Conservation (phyloP, 2,113 vertebrate species). For the Zeus faber region DNA sequence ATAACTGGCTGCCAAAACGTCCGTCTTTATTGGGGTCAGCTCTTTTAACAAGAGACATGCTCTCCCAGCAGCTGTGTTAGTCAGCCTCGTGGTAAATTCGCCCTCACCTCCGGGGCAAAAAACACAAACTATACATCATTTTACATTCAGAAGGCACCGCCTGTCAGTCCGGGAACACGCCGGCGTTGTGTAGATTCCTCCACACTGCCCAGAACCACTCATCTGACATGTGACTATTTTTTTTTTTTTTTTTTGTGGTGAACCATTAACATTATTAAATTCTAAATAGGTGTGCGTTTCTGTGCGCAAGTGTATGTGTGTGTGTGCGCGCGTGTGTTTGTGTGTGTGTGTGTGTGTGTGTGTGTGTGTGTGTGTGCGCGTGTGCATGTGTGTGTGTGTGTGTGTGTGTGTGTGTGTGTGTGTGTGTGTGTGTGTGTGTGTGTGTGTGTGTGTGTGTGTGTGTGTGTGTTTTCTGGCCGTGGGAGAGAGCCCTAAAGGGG, state of each 20-base stretch:
- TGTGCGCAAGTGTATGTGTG: conserved; percentile 30
- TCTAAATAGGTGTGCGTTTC: no score
- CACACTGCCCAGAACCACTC: no score
- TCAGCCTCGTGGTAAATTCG: conserved; percentile 59
- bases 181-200: conserved; percentile 21
- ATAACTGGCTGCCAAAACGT: conserved; percentile 62
- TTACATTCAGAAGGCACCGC: conserved; percentile 28
- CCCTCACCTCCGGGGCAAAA: conserved; percentile 52
- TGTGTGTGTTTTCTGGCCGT: conserved; percentile 43
- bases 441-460: conserved; percentile 14
- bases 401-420: neutral
- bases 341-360: conserved; percentile 1
- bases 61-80: conserved; percentile 66
- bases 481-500: conserved; percentile 58
- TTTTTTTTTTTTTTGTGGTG: conserved; percentile 8
- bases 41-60: conserved; percentile 58
- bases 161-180: conserved; percentile 45
- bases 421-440: conserved; percentile 13
- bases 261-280: conserved; percentile 10
- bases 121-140: conserved; percentile 7
- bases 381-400: neutral
- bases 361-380: conserved; percentile 3
- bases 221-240: no score
- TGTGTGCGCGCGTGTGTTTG: neutral
- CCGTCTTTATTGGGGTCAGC: conserved; percentile 72